Evolutionary conservation across 92 coral and sea anemone species (phyloP).

Genomic region (Parazoanthus darwini): DNA sequence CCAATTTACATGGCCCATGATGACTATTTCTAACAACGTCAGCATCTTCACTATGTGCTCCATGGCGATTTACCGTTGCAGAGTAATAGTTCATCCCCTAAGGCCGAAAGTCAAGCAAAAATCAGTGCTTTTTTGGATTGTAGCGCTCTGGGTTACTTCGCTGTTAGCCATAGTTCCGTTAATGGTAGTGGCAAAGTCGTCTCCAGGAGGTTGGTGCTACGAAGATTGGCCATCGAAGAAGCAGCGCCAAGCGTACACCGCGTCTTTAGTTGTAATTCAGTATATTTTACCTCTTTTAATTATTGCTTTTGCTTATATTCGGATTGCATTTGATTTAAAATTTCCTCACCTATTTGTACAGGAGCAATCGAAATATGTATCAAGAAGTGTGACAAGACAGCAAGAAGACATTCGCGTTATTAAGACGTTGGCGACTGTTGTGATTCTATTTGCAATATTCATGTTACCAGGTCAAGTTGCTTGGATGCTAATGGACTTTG

Average conservation of each 20-base stretch:
- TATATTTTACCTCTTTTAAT: constrained; percentile 62
- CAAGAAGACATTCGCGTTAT: constrained; percentile 61
- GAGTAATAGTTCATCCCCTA: constrained; percentile 60
- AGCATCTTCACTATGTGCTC: constrained; percentile 63
- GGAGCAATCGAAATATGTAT: constrained; percentile 14
- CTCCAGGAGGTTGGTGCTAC: constrained; percentile 65
- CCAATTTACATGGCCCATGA: constrained; percentile 64
- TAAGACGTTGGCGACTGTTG: constrained; percentile 64
- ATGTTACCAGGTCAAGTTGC: constrained; percentile 72
- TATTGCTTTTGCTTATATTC: constrained; percentile 65
- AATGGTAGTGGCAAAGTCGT: constrained; percentile 49
- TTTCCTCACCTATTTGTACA: constrained; percentile 35
- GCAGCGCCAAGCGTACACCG: constrained; percentile 63
- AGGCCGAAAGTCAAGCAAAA: constrained; percentile 56
- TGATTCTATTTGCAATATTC: constrained; percentile 56
- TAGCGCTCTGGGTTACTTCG: constrained; percentile 44
- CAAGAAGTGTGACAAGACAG: constrained; percentile 50
- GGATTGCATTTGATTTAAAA: constrained; percentile 68
- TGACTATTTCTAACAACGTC: constrained; percentile 66
- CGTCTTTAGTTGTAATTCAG: constrained; percentile 60
- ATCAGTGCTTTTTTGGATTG: constrained; percentile 44
- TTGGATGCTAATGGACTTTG: constrained; percentile 61
- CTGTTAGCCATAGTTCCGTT: constrained; percentile 45
- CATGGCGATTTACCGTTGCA: constrained; percentile 69
- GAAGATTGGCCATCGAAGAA: constrained; percentile 55